A percentile compares a stretch with the other conserved stretches of the same genome.
These are phyloP conservation scores for Scaptodrosophila latifasciaeformis DNA, from an alignment of 2,888 invertebrate species.

Conservation along the genomic window DNA sequence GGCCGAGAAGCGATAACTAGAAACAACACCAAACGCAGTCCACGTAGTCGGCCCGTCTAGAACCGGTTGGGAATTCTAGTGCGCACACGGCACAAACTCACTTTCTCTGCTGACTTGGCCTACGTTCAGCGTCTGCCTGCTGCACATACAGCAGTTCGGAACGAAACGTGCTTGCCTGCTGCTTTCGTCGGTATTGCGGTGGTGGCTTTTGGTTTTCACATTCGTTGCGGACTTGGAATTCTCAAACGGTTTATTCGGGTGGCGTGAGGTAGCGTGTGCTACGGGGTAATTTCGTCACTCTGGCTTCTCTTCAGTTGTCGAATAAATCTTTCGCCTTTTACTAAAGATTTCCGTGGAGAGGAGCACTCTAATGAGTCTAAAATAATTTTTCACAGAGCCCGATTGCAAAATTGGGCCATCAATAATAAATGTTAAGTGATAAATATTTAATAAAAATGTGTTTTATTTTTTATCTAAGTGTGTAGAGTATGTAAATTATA, in stretches of 20 bases:
- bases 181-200: too few relatives aligned
- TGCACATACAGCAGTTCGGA: too few relatives aligned
- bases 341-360: conserved; percentile 87
- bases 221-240: too few relatives aligned
- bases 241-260: too few relatives aligned
- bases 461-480: conserved; percentile 55
- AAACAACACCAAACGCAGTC: conserved; percentile 31
- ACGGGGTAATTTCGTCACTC: conserved; percentile 70
- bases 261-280: too few relatives aligned
- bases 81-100: too few relatives aligned
- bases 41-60: not conserved
- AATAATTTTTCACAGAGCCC: conserved; percentile 40
- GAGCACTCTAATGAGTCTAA: conserved; percentile 83
- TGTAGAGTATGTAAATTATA: too few relatives aligned
- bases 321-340: conserved; percentile 87
- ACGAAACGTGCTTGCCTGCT: too few relatives aligned
- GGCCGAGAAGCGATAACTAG: too few relatives aligned
- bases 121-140: too few relatives aligned
- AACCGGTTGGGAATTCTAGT: conserved; percentile 29
- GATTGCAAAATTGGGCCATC: conserved; percentile 5
- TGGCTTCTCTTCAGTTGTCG: conserved; percentile 81
- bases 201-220: too few relatives aligned
- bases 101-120: too few relatives aligned
- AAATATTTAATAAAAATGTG: conserved; percentile 13
- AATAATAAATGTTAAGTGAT: conserved; percentile 7